These are phyloP conservation scores for Fulmarus glacialis DNA, from an alignment of 2,113 vertebrate genomes.

Conservation along the genomic window DNA sequence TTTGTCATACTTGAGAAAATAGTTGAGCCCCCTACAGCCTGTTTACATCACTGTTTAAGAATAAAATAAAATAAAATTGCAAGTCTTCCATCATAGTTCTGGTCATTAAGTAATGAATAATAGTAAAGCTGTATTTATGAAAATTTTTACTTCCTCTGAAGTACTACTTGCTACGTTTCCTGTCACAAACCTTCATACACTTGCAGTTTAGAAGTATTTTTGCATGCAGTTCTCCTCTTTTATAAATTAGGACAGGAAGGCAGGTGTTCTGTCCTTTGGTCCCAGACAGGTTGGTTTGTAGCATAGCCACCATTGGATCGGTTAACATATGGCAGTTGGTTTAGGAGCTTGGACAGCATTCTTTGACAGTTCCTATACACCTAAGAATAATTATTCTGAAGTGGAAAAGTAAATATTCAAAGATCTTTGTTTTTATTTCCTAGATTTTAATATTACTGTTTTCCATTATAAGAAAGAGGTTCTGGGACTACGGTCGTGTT, in stretches of 20 bases:
- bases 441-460: conserved; percentile 87
- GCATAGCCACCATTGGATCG: not conserved
- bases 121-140: not conserved
- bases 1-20: not conserved
- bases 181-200: not conserved
- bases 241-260: not conserved
- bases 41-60: not conserved
- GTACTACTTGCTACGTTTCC: not conserved
- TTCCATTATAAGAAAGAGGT: conserved; percentile 85
- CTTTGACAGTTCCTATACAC: not conserved
- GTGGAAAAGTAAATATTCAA: not conserved
- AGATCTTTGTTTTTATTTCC: conserved; percentile 7
- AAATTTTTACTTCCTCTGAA: not conserved
- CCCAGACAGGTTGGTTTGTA: not conserved
- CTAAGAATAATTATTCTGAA: not conserved
- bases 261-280: not conserved
- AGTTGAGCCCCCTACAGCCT: not conserved
- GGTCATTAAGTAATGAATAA: not conserved
- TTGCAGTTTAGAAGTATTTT: not conserved
- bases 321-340: not conserved
- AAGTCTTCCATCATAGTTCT: not conserved
- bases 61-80: not conserved
- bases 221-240: not conserved
- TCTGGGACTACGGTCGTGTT: conserved; percentile 94
- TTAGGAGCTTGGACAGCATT: not conserved